Evolutionary conservation across 2,113 vertebrate genomes (phyloP).

Genomic region (Chamaetylas fuelleborni): DNA sequence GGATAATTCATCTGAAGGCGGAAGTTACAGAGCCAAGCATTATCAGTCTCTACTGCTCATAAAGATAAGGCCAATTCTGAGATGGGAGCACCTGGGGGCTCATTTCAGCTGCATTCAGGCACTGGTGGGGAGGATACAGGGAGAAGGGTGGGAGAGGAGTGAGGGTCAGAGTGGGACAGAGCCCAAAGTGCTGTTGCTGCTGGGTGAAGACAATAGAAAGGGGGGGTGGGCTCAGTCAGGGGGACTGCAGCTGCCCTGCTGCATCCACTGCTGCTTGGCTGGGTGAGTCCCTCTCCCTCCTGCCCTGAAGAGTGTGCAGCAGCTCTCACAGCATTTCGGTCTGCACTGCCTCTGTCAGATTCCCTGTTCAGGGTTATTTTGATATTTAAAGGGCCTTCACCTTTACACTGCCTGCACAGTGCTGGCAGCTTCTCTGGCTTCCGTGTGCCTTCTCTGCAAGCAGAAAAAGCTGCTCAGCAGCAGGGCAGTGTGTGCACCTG

Average conservation of each 20-base stretch:
- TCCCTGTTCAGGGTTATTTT: background rate
- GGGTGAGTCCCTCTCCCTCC: background rate
- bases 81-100: background rate
- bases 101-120: background rate
- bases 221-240: background rate
- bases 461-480: background rate
- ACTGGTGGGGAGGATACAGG: background rate
- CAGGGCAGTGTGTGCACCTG: background rate
- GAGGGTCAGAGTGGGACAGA: background rate
- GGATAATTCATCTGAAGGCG: constrained; percentile 16
- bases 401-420: background rate
- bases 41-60: background rate
- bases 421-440: background rate
- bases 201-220: background rate
- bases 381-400: background rate
- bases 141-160: background rate
- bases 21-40: background rate
- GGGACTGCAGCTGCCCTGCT: background rate
- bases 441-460: background rate
- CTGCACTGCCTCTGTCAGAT: background rate
- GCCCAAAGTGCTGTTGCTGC: background rate
- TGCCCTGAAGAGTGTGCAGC: background rate
- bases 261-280: background rate
- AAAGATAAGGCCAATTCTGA: background rate
- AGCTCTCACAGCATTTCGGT: background rate